Conservation (phyloP, 1,140 invertebrate genomes). For the Ips typographus region DNA sequence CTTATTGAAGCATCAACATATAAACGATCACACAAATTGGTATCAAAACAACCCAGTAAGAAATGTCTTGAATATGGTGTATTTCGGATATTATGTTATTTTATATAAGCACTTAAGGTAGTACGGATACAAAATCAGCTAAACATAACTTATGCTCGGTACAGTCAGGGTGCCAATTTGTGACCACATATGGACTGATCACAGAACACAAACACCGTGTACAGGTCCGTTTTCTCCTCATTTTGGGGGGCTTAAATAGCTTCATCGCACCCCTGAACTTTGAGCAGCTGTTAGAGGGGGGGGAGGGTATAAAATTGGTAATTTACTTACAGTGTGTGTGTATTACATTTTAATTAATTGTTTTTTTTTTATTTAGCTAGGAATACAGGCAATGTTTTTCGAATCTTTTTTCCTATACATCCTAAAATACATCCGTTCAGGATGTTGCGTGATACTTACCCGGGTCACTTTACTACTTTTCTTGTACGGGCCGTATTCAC, state of each 20-base stretch:
- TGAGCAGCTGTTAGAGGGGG: constrained; percentile 20
- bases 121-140: constrained; percentile 16
- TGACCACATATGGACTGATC: constrained; percentile 17
- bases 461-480: constrained; percentile 57
- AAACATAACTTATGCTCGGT: constrained; percentile 24
- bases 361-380: constrained; percentile 6
- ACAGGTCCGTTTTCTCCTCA: constrained; percentile 16
- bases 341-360: neutral
- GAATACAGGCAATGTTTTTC: constrained; percentile 7
- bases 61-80: constrained; percentile 16
- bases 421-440: constrained; percentile 21
- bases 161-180: constrained; percentile 19
- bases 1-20: constrained; percentile 10
- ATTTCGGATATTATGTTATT: constrained; percentile 5
- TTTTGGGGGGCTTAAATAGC: constrained; percentile 8
- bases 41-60: constrained; percentile 26
- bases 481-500: constrained; percentile 56
- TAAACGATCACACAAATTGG: constrained; percentile 28
- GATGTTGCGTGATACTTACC: constrained; percentile 48
- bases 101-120: constrained; percentile 15
- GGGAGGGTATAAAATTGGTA: too few species aligned
- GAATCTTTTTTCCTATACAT: constrained; percentile 13
- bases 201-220: neutral
- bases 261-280: constrained; percentile 21
- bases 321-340: too few species aligned